phyloP scores from a whole-genome alignment of 2,888 invertebrate genomes.

The Nomada lathburiana region DNA sequence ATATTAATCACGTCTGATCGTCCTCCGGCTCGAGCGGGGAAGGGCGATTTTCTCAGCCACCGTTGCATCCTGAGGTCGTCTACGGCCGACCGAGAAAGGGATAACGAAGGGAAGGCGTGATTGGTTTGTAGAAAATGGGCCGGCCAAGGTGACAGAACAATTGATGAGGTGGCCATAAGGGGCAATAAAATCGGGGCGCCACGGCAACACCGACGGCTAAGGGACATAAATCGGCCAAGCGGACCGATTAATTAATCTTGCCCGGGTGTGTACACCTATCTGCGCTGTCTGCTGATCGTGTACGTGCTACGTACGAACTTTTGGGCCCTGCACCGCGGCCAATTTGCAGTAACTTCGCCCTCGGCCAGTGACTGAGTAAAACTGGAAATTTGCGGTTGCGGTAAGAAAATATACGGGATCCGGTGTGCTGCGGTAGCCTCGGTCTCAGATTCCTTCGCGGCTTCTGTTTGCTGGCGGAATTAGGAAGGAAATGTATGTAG shows the following conservation, averaged over 20 bases:
- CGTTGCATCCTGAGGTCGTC: slow-evolving; percentile 34
- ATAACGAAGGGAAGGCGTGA: slow-evolving; percentile 58
- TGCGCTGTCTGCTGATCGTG: background rate
- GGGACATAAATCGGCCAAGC: slow-evolving; percentile 74
- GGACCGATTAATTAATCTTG: slow-evolving; percentile 75
- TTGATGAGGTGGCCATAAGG: slow-evolving; percentile 75
- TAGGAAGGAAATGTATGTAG: slow-evolving; percentile 44
- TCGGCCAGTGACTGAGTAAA: slow-evolving; percentile 68
- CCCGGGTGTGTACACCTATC: slow-evolving; percentile 11
- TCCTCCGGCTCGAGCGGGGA: slow-evolving; percentile 20
- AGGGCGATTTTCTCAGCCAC: slow-evolving; percentile 49
- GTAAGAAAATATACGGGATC: slow-evolving; percentile 65
- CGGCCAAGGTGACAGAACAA: slow-evolving; percentile 57
- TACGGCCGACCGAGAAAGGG: slow-evolving; percentile 57
- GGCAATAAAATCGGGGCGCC: slow-evolving; percentile 75
- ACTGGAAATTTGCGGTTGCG: slow-evolving; percentile 68
- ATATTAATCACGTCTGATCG: slow-evolving; percentile 53
- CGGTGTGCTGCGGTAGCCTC: slow-evolving; percentile 23
- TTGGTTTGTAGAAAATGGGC: slow-evolving; percentile 5
- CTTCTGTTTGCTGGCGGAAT: slow-evolving; percentile 35
- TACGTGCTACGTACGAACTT: slow-evolving; percentile 45
- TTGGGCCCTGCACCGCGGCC: slow-evolving; percentile 68
- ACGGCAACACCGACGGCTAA: slow-evolving; percentile 53
- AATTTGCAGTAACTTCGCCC: slow-evolving; percentile 79
- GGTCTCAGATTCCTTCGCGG: slow-evolving; percentile 28